Base-by-base conservation (phyloP, 1,140 invertebrate genomes). In the Aethina tumida region DNA sequence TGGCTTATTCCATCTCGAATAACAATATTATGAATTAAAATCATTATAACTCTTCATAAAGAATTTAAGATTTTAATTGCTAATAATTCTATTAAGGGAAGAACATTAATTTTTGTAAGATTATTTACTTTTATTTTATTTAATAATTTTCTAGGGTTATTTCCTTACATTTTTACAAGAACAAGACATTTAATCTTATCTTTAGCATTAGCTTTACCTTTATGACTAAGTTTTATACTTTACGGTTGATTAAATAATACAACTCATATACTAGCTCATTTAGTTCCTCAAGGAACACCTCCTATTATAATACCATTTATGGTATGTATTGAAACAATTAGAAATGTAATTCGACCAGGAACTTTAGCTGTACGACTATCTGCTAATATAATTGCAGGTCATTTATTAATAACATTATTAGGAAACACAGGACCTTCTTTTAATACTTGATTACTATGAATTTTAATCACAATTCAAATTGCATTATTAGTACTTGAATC, bases 141-240 rank as follows among this genome's bases (percentile, higher is more conserved):
- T 61, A 74, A 69, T 65, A 77, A 76, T 67, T 70, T 74, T 53
- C n/a, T n/a, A n/a, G n/a, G n/a, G n/a, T n/a, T n/a, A n/a, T n/a
- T n/a, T n/a, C n/a, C n/a, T n/a, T n/a, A 50, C 66, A 72, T 79
- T 66, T 79, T 77, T 65, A 74, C 73, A 9, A 59, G 58, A 45
- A 66, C 72, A n/a, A n/a, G n/a, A n/a, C n/a, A n/a, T n/a, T n/a
- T n/a, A n/a, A n/a, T n/a, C n/a, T n/a, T n/a, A n/a, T 41, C 67
- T 22, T 45, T 77, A 56, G 45, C 59, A 2, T 43, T 77, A 44
- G 62, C 69, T 4, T 26, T n/a, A n/a, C n/a, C n/a, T n/a, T n/a
- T n/a, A n/a, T n/a, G n/a, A n/a, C n/a, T n/a, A n/a, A n/a, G n/a
- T n/a, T n/a, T n/a, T n/a, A n/a, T n/a, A n/a, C n/a, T n/a, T n/a